Evolutionary conservation across 2,797 vertebrate genomes (phyloP).

Genomic region (Malacoraja senta): DNA sequence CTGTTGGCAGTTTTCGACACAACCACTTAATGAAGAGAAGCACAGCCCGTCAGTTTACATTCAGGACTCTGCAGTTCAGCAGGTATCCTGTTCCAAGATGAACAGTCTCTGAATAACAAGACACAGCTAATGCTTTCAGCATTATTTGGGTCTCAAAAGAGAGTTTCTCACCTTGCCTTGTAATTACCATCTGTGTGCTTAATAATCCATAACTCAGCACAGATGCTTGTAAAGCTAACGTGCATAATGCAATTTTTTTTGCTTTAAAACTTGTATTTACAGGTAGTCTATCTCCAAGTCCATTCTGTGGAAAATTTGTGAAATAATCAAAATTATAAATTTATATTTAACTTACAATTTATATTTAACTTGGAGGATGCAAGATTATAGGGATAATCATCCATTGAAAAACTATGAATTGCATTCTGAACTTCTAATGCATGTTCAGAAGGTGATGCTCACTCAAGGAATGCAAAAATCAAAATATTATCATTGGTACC

Average conservation of each 20-base stretch:
- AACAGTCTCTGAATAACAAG: neutral
- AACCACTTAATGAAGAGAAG: too few species aligned
- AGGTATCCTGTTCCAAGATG: neutral
- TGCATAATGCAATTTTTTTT: neutral
- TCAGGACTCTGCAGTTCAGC: neutral
- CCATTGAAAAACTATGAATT: neutral
- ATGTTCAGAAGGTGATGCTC: neutral
- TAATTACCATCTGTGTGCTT: constrained; percentile 2
- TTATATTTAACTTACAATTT: neutral
- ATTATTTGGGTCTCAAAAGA: neutral
- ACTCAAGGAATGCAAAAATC: neutral
- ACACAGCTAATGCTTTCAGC: neutral
- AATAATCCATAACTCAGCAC: neutral
- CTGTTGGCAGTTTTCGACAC: too few species aligned
- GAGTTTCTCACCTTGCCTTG: neutral
- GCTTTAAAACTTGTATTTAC: neutral
- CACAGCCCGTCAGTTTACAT: neutral
- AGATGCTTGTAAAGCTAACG: neutral
- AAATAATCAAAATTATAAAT: neutral
- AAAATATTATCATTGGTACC: neutral
- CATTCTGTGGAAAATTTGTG: neutral
- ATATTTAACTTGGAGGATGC: neutral
- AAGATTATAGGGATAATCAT: neutral
- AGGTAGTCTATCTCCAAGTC: neutral
- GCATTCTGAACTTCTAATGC: neutral